Percentiles rank a stretch among this genome's conserved stretches.
These are phyloP conservation scores for Hetaerina titia DNA, from an alignment of 2,888 invertebrate species.

Conservation along the genomic window DNA sequence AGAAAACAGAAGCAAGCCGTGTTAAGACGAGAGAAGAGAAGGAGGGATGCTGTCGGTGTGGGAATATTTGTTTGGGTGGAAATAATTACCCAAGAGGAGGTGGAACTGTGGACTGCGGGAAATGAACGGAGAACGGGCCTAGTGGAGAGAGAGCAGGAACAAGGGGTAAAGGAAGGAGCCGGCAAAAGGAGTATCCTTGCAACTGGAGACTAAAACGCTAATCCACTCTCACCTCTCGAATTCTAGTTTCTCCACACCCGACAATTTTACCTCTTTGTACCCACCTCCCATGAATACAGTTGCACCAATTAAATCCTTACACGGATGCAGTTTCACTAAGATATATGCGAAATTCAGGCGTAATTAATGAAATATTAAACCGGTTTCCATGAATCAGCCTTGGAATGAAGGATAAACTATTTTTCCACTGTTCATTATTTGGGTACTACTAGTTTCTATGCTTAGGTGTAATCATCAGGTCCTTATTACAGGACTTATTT, in stretches of 20 bases:
- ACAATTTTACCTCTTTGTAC: background rate
- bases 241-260: background rate
- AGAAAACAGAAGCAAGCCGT: background rate
- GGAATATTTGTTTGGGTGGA: conserved; percentile 22
- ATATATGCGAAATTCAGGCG: background rate
- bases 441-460: no score
- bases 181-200: background rate
- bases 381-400: no score
- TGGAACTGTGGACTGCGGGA: background rate
- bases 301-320: background rate
- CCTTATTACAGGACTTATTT: no score
- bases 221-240: background rate
- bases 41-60: background rate
- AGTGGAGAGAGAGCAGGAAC: background rate
- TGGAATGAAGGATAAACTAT: no score
- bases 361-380: background rate
- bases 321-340: background rate
- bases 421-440: no score
- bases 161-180: background rate
- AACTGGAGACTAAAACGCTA: background rate
- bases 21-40: background rate
- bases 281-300: background rate
- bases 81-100: background rate
- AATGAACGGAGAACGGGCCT: background rate
- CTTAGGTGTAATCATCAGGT: no score